Conservation (phyloP, 2,797 vertebrate species). For the Enteromius argenteus region DNA sequence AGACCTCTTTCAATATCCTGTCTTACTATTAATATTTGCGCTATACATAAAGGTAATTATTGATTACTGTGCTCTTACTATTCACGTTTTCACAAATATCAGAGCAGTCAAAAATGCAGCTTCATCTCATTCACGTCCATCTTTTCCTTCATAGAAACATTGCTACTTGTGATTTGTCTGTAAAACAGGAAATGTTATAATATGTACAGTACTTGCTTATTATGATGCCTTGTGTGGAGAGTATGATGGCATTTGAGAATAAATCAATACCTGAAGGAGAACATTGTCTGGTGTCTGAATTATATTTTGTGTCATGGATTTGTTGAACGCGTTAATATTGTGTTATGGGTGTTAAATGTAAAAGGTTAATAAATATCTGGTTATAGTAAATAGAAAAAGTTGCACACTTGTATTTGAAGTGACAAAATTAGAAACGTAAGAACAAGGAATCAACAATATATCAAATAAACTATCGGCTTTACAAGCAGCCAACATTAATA, state of each 20-base stretch:
- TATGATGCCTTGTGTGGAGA: slow-evolving; percentile 15
- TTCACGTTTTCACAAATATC: not conserved
- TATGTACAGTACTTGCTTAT: slow-evolving; percentile 31
- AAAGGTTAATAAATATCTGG: not conserved
- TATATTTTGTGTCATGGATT: not conserved
- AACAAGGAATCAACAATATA: not conserved
- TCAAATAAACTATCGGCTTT: not conserved
- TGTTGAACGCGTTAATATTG: not conserved
- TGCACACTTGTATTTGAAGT: not conserved
- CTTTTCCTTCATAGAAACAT: not conserved
- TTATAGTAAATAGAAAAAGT: not conserved
- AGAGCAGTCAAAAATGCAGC: not conserved
- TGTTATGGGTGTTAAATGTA: not conserved
- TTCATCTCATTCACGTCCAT: not conserved
- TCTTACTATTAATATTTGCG: not conserved
- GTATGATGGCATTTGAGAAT: slow-evolving; percentile 24
- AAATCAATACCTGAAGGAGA: slow-evolving; percentile 25
- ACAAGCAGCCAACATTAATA: not conserved
- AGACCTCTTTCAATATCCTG: slow-evolving; percentile 1
- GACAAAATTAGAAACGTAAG: not conserved
- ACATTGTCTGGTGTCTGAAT: not conserved
- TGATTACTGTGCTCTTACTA: not conserved
- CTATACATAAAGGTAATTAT: not conserved
- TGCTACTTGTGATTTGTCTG: slow-evolving; percentile 23
- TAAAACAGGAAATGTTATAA: slow-evolving; percentile 22